phyloP scores from a whole-genome alignment of 2,797 vertebrate genomes.

The Takifugu rubripes region DNA sequence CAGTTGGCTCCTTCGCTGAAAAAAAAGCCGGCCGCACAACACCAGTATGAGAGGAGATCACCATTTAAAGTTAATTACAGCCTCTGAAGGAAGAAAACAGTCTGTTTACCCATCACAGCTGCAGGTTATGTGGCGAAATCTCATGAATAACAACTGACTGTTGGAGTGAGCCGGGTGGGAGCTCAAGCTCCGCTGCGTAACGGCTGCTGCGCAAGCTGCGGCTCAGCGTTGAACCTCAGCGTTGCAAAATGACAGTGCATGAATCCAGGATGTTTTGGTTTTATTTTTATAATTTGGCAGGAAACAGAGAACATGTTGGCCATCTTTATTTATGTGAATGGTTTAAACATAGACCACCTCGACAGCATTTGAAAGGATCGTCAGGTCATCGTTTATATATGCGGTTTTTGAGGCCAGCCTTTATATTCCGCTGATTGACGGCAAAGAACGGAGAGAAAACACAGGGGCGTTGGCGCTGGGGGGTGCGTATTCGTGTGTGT shows the following conservation, averaged over 20 bases:
- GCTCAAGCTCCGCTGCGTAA: background rate
- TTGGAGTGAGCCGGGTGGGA: background rate
- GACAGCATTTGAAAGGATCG: constrained; percentile 5
- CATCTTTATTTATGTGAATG: background rate
- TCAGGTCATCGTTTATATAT: background rate
- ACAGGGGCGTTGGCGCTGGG: background rate
- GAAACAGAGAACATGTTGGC: background rate
- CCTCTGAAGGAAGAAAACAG: no score
- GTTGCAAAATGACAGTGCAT: background rate
- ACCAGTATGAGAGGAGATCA: background rate
- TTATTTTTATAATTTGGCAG: background rate
- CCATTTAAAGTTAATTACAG: no score
- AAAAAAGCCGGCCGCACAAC: background rate
- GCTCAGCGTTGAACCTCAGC: background rate
- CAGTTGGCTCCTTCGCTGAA: constrained; percentile 6
- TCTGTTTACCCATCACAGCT: background rate
- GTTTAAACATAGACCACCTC: constrained; percentile 2
- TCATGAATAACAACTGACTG: background rate
- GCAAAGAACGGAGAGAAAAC: constrained; percentile 5
- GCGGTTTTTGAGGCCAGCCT: constrained; percentile 7
- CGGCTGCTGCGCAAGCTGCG: background rate
- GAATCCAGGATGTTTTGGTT: background rate
- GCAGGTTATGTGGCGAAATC: no score
- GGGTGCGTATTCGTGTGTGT: constrained; percentile 1
- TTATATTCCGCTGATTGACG: constrained; percentile 16